phyloP scores from a whole-genome alignment of 2,113 vertebrate species.

The Oreotrochilus melanogaster region DNA sequence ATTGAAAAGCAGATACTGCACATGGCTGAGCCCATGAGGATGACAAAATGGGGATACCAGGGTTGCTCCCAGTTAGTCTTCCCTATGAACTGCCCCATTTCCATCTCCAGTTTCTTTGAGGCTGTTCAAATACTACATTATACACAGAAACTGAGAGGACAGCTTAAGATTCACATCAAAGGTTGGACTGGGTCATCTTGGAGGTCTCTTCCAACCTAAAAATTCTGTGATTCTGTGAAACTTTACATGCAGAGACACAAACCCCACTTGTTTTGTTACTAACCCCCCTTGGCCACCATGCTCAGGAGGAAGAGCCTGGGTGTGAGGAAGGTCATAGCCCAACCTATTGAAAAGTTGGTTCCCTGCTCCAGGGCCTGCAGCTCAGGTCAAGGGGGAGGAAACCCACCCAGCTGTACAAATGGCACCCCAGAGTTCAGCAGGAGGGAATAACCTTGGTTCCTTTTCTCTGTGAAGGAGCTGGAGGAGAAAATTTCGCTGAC shows the following conservation, averaged over 20 bases:
- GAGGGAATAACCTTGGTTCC: background rate
- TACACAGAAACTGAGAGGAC: accelerated
- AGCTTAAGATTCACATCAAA: background rate
- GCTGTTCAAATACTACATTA: accelerated
- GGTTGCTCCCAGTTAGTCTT: background rate
- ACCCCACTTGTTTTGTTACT: accelerated
- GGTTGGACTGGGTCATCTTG: too few species aligned
- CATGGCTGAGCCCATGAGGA: background rate
- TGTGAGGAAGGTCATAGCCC: background rate
- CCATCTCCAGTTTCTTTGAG: background rate
- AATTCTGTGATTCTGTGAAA: too few species aligned
- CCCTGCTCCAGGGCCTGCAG: background rate
- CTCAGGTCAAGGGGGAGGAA: accelerated
- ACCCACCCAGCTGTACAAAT: accelerated
- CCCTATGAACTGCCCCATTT: background rate
- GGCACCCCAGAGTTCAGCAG: background rate
- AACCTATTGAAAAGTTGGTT: too few species aligned
- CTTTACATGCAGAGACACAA: background rate
- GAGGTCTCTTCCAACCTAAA: too few species aligned
- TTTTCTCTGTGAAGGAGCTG: background rate
- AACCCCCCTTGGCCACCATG: background rate
- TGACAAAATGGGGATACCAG: accelerated
- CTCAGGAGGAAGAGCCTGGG: accelerated
- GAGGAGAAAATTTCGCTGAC: background rate
- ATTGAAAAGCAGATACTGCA: background rate